Conservation (phyloP, 2,888 invertebrate genomes). For the Epirrita christyi region DNA sequence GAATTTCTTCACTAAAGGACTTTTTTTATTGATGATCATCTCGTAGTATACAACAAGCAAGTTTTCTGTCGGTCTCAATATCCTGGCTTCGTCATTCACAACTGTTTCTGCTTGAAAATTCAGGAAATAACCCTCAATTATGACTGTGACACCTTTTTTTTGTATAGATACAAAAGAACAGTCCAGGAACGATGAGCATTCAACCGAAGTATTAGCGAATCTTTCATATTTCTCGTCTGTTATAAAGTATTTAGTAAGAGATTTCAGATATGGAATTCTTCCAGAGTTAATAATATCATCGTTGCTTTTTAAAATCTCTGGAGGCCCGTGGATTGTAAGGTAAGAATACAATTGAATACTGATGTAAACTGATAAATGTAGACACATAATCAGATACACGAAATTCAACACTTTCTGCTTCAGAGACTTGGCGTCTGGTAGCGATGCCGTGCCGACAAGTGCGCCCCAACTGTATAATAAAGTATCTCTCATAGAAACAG, state of each 20-base stretch:
- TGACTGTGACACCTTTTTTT: constrained; percentile 57
- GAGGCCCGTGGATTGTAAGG: constrained; percentile 62
- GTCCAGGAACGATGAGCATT: constrained; percentile 54
- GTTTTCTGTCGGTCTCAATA: constrained; percentile 55
- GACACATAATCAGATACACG: constrained; percentile 57
- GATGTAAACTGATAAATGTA: constrained; percentile 62
- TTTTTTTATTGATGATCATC: constrained; percentile 61
- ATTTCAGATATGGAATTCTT: constrained; percentile 48
- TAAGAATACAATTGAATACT: constrained; percentile 66
- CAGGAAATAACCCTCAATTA: constrained; percentile 55
- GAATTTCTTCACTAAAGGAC: constrained; percentile 47
- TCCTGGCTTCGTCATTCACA: constrained; percentile 60
- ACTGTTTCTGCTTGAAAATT: constrained; percentile 57
- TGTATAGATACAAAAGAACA: constrained; percentile 49
- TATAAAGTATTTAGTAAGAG: constrained; percentile 54
- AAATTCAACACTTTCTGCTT: constrained; percentile 67
- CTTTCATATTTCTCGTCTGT: constrained; percentile 52
- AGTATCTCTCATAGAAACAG: constrained; percentile 47
- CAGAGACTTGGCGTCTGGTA: constrained; percentile 52
- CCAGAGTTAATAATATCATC: constrained; percentile 60
- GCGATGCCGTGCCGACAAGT: constrained; percentile 55
- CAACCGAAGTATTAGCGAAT: constrained; percentile 52
- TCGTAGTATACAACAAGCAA: constrained; percentile 64
- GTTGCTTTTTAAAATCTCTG: constrained; percentile 53
- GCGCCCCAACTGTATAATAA: constrained; percentile 64